Evolutionary conservation across 64 coral and sea anemone species (phyloP).

Genomic region (Acropora yongei): DNA sequence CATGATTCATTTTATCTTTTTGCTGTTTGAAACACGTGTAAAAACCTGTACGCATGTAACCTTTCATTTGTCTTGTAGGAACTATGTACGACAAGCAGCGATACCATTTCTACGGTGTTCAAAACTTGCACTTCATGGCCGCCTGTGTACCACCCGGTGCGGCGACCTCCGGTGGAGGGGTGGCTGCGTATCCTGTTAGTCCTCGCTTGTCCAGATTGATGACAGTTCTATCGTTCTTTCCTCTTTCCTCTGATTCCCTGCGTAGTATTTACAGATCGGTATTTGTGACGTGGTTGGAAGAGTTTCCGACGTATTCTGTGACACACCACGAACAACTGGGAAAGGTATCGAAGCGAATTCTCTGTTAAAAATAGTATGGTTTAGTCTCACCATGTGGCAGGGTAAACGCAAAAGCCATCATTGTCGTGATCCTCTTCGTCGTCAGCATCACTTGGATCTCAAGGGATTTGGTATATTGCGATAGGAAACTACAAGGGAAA

Average conservation of each 20-base stretch:
- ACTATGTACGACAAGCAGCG: conserved; percentile 86
- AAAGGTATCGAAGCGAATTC: conserved; percentile 47
- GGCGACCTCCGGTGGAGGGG: conserved; percentile 71
- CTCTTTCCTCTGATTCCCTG: conserved; percentile 70
- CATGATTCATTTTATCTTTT: too few species aligned
- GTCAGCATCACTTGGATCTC: too few species aligned
- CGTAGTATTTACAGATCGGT: conserved; percentile 71
- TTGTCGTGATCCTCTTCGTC: too few species aligned
- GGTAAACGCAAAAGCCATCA: too few species aligned
- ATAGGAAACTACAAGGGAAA: too few species aligned
- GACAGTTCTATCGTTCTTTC: conserved; percentile 90
- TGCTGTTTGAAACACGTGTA: too few species aligned
- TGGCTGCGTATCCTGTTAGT: conserved; percentile 75
- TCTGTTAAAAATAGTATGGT: too few species aligned
- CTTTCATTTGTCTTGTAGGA: conserved; percentile 34
- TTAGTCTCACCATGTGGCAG: too few species aligned
- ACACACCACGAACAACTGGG: conserved; percentile 85
- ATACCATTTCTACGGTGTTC: conserved; percentile 64
- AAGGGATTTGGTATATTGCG: too few species aligned
- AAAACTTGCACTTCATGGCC: conserved; percentile 78
- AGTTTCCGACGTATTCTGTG: conserved; percentile 94
- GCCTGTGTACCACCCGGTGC: conserved; percentile 86
- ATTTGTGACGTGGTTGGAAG: conserved; percentile 85
- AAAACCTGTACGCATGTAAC: neutral
- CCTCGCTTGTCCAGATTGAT: conserved; percentile 89